Percentiles rank a stretch among this genome's conserved stretches.
Conservation (phyloP, 2,888 invertebrate genomes). For the Liopterus haemorrhoidalis region DNA sequence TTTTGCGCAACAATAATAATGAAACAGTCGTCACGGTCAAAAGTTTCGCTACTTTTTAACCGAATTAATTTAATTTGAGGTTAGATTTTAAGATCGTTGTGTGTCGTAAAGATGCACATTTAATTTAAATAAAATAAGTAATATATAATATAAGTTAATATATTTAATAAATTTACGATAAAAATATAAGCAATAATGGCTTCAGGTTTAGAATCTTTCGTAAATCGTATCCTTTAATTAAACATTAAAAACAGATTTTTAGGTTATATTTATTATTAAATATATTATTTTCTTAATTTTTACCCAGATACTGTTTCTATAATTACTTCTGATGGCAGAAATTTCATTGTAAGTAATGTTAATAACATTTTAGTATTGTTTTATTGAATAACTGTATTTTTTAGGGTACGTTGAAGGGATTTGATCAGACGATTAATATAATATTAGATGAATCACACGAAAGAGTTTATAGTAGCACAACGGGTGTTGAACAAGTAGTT, state of each 20-base stretch:
- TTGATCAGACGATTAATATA: constrained; percentile 98
- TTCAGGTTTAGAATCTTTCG: constrained; percentile 78
- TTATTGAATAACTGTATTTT: constrained; percentile 33
- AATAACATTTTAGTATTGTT: background rate
- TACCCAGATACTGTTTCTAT: constrained; percentile 77
- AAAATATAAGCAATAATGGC: constrained; percentile 64
- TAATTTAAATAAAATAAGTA: too few species aligned
- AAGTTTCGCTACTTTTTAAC: too few species aligned
- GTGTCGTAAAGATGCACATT: too few species aligned
- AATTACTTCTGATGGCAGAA: constrained; percentile 92
- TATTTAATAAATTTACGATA: too few species aligned
- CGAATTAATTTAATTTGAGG: too few species aligned
- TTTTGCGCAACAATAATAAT: too few species aligned
- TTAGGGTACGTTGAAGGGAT: constrained; percentile 92
- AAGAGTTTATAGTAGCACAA: constrained; percentile 87
- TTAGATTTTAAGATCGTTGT: too few species aligned
- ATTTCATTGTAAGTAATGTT: constrained; percentile 71
- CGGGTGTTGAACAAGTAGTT: constrained; percentile 92
- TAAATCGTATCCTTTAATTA: constrained; percentile 66
- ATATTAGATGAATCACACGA: constrained; percentile 98
- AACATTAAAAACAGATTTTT: constrained; percentile 19
- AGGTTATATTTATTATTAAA: too few species aligned
- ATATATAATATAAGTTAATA: too few species aligned
- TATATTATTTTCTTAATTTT: constrained; percentile 27
- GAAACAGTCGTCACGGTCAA: too few species aligned